Conservation (phyloP, 2,888 invertebrate genomes). For the Gryllus longicercus region DNA sequence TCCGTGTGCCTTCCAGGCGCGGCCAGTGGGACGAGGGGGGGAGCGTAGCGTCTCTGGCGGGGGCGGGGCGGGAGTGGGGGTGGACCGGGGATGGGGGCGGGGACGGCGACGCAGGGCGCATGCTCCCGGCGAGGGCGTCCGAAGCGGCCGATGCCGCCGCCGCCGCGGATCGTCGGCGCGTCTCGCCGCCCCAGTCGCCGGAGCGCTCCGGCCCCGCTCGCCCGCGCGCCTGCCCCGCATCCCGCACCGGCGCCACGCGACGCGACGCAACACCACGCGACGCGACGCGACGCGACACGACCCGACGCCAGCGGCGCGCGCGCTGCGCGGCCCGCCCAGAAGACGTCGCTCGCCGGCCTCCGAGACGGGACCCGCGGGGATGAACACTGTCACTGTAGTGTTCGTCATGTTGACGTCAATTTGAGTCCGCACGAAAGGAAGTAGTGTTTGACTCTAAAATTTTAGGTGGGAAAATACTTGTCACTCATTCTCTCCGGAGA, state of each 20-base stretch:
- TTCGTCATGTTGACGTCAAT: no score
- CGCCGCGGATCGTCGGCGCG: constrained; percentile 27
- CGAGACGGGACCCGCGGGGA: no score
- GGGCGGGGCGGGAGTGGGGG: background rate
- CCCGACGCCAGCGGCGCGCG: background rate
- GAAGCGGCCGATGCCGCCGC: background rate
- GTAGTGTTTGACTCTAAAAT: no score
- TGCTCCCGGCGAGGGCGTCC: background rate
- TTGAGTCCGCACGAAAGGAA: no score
- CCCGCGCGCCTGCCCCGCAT: constrained; percentile 25
- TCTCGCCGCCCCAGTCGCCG: constrained; percentile 39
- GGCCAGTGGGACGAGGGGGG: no score
- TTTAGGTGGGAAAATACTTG: no score
- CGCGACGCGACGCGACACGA: constrained; percentile 40
- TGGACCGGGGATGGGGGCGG: background rate
- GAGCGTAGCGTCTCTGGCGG: no score
- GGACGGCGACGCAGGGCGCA: background rate
- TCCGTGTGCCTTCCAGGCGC: no score
- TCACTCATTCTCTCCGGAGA: no score
- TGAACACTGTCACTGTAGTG: no score
- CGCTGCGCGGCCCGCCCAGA: background rate
- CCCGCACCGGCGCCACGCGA: constrained; percentile 38
- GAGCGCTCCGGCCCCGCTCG: constrained; percentile 41
- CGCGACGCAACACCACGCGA: no score
- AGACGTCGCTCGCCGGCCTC: no score